These are phyloP conservation scores for Catocala fraxini DNA, from an alignment of 2,888 invertebrate genomes.

Conservation along the genomic window DNA sequence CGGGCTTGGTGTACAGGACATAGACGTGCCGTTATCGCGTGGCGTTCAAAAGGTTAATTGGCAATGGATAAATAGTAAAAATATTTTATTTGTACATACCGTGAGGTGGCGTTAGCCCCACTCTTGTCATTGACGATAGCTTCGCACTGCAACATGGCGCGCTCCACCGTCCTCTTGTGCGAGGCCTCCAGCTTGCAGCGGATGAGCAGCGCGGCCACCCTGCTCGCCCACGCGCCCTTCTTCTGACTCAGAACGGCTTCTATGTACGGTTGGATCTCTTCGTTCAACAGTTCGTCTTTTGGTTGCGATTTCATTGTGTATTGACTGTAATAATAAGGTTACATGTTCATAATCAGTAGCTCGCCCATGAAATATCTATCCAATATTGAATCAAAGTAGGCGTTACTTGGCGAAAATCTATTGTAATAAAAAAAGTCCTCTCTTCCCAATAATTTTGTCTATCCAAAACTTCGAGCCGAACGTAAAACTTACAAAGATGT, in stretches of 20 bases:
- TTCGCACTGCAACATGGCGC: conserved; percentile 95
- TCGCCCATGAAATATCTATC: too few relatives aligned
- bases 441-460: too few relatives aligned
- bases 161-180: conserved; percentile 94
- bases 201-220: conserved; percentile 91
- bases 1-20: too few relatives aligned
- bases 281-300: conserved; percentile 92
- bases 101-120: conserved; percentile 61
- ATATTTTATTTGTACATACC: conserved; percentile 53
- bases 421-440: too few relatives aligned
- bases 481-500: too few relatives aligned
- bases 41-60: too few relatives aligned
- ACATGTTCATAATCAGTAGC: neutral
- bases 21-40: too few relatives aligned
- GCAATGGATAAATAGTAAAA: too few relatives aligned
- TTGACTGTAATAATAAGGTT: conserved; percentile 82
- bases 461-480: too few relatives aligned
- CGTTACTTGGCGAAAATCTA: too few relatives aligned
- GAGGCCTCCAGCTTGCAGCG: conserved; percentile 93
- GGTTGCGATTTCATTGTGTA: conserved; percentile 92
- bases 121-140: conserved; percentile 89
- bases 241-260: conserved; percentile 89
- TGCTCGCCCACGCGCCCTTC: conserved; percentile 92
- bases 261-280: conserved; percentile 94
- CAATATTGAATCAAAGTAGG: too few relatives aligned